These are phyloP conservation scores for Xyrichtys novacula DNA, from an alignment of 2,797 vertebrate genomes.

Conservation along the genomic window DNA sequence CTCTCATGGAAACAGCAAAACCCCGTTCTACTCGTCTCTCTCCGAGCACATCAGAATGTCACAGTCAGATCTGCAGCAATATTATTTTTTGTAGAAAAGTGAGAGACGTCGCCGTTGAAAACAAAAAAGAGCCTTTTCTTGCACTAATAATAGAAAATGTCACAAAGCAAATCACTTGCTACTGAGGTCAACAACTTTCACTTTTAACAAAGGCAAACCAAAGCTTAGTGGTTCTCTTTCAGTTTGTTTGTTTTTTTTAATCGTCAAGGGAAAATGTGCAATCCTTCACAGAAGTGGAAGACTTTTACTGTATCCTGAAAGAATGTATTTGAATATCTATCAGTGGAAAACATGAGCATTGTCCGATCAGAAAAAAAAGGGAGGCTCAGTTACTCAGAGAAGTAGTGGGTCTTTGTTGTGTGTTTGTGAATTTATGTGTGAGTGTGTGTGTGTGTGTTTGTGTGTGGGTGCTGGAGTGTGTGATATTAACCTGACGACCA, in stretches of 20 bases:
- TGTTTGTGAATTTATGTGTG: slow-evolving; percentile 30
- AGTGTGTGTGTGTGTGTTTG: slow-evolving; percentile 22
- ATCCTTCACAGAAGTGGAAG: slow-evolving; percentile 87
- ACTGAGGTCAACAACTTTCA: slow-evolving; percentile 88
- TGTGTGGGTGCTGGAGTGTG: slow-evolving; percentile 52
- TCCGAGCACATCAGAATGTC: slow-evolving; percentile 53
- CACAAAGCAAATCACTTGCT: slow-evolving; percentile 79
- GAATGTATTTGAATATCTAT: slow-evolving; percentile 76
- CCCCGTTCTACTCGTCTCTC: slow-evolving; percentile 22
- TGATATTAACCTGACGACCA: slow-evolving; percentile 80
- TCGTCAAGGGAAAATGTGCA: slow-evolving; percentile 94
- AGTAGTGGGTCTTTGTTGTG: slow-evolving; percentile 51
- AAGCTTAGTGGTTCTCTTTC: slow-evolving; percentile 83
- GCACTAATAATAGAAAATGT: slow-evolving; percentile 85
- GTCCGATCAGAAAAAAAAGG: slow-evolving; percentile 86
- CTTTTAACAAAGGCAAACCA: slow-evolving; percentile 87
- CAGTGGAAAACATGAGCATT: slow-evolving; percentile 76
- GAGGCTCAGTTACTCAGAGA: slow-evolving; percentile 82
- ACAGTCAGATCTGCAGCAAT: slow-evolving; percentile 81
- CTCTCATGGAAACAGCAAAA: slow-evolving; percentile 81
- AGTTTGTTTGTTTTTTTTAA: slow-evolving; percentile 78
- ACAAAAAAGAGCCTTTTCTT: slow-evolving; percentile 81
- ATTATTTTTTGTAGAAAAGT: slow-evolving; percentile 78
- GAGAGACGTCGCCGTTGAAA: slow-evolving; percentile 64
- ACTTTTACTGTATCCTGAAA: slow-evolving; percentile 79